Evolutionary conservation across 1,140 invertebrate species (phyloP).

Genomic region (Chlorops oryzae): DNA sequence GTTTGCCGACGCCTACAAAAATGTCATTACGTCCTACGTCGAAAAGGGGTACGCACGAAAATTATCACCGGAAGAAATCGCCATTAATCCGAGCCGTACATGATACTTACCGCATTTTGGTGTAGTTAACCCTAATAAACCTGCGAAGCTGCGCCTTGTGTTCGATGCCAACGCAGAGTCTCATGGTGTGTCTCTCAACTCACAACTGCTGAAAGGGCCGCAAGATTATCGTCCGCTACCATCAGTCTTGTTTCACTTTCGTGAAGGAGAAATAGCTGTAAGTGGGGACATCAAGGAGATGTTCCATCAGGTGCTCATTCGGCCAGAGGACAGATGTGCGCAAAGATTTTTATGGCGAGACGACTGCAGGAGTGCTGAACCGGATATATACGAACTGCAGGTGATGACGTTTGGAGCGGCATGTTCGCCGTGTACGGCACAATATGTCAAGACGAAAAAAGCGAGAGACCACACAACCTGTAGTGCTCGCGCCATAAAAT

Average conservation of each 20-base stretch:
- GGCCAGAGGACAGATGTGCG: constrained; percentile 22
- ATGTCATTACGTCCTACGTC: constrained; percentile 17
- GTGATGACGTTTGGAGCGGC: constrained; percentile 35
- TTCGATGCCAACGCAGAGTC: constrained; percentile 26
- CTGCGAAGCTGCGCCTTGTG: constrained; percentile 27
- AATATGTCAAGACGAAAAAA: constrained; percentile 29
- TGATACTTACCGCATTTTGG: constrained; percentile 41
- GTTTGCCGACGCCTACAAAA: constrained; percentile 9
- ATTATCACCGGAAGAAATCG: constrained; percentile 2
- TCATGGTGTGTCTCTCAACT: constrained; percentile 24
- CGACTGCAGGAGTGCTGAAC: constrained; percentile 3
- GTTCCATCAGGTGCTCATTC: constrained; percentile 38
- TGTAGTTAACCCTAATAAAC: constrained; percentile 26
- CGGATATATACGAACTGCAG: constrained; percentile 25
- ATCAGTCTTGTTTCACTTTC: constrained; percentile 35
- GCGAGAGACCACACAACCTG: constrained; percentile 14
- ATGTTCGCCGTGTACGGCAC: constrained; percentile 29
- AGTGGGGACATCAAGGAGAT: constrained; percentile 41
- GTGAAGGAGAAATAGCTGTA: constrained; percentile 27
- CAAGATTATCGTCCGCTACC: constrained; percentile 25
- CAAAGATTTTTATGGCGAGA: constrained; percentile 37
- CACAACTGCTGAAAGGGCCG: constrained; percentile 25
- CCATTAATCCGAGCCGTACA: not conserved
- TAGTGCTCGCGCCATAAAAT: constrained; percentile 24
- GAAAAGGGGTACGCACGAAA: constrained; percentile 16